Evolutionary conservation across 2,888 invertebrate species (phyloP), one percentile per base, ranked within the genome.

Genomic region (Cheiracanthium punctorium): DNA sequence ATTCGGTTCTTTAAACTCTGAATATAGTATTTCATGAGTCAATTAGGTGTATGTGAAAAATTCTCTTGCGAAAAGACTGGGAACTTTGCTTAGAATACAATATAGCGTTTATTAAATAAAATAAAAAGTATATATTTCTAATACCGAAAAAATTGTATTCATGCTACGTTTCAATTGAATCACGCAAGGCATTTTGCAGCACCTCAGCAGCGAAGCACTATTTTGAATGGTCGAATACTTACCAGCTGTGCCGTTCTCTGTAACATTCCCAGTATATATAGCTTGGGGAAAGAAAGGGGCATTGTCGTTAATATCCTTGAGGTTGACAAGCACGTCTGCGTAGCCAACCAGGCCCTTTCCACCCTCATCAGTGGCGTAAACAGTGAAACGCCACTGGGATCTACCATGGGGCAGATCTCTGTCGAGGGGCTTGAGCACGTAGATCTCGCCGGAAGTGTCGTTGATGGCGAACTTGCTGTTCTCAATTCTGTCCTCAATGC

Each of bases 401-500:
- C 97, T 94, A 28, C 98, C 98, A 91, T 96, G 96, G 0, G 98
- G 98, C 91, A 98, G 97, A 93, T 99, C 99, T 90, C 98, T 94
- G 93, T 98, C 98, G 91, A 98, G 93, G 58, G 97, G 97, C 97
- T 97, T 97, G 41, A 97, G 94, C 24, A 98, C 97, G 92, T 95
- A 97, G 92, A 98, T 97, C 93, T 97, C 97, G 88, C 98, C 98
- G 0, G 96, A 96, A 43, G 97, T 97, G 88, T 97, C 94, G 93
- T 98, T 97, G 90, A 98, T 98, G 92, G 97, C 97, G 91, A 98
- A 98, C 93, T 97, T 97, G 93, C 96, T 97, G 91, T 97, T 97
- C 88, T 96, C 96, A 71, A 97, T 96, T 92, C 97, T 96, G 29
- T 97, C 96, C 93, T 97, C 97, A 90, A 97, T 97, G 88, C 97